These are phyloP conservation scores for Leptobrachium ailaonicum DNA, from an alignment of 2,113 vertebrate genomes.

Conservation along the genomic window DNA sequence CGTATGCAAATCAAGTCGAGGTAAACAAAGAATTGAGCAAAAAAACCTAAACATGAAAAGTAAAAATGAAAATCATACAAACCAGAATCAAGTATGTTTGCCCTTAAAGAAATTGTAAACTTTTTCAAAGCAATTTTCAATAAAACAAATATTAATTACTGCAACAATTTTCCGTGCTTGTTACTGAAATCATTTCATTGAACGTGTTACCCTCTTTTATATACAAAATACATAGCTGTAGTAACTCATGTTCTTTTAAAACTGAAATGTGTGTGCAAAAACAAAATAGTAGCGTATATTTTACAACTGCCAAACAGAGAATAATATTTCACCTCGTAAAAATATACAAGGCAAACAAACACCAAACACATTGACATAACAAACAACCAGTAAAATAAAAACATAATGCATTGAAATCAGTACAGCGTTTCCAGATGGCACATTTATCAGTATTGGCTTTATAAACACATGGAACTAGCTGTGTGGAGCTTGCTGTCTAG, in stretches of 20 bases:
- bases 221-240: constrained; percentile 1
- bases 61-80: too few species aligned
- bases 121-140: too few species aligned
- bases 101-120: too few species aligned
- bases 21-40: too few species aligned
- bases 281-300: constrained; percentile 23
- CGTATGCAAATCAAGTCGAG: too few species aligned
- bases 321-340: constrained; percentile 29
- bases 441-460: constrained; percentile 36
- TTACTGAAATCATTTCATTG: constrained; percentile 4
- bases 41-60: too few species aligned
- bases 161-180: neutral
- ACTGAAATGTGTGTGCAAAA: constrained; percentile 19
- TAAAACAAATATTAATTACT: too few species aligned
- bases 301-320: constrained; percentile 38
- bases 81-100: too few species aligned
- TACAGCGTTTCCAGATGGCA: constrained; percentile 45
- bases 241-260: constrained; percentile 39
- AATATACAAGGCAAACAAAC: constrained; percentile 38
- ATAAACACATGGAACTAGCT: constrained; percentile 31
- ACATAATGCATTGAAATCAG: constrained; percentile 45
- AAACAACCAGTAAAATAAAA: constrained; percentile 49
- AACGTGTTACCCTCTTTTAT: neutral
- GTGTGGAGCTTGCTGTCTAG: constrained; percentile 1
- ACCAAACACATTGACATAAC: constrained; percentile 44